Evolutionary conservation across 92 coral and sea anemone genomes (phyloP), one percentile per base, ranked within the genome.

Genomic region (Palythoa caribaeorum): DNA sequence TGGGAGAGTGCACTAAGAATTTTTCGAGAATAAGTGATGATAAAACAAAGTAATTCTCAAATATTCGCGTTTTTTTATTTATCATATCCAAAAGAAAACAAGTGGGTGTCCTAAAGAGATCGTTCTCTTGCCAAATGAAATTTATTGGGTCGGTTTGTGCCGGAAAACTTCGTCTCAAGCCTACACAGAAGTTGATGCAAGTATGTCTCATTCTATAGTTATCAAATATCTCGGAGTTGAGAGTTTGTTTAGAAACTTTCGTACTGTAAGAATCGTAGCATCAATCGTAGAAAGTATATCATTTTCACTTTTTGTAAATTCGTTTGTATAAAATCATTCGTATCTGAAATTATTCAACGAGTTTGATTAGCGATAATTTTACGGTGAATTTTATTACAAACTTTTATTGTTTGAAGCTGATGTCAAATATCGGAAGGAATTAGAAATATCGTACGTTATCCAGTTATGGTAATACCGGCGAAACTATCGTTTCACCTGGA

Each of bases 381-480:
- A 81, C 59, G 76, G 86, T 81, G 39, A 81, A 66, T 35, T 81
- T 47, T 10, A 40, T 44, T 65, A 44, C 16, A 66, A 81, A 38
- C 37, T 15, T 37, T 44, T 14, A 65, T 81, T 48, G 73, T 66
- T 68, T 28, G 86, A 51, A 51, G 19, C 48, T 68, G 57, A 81
- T 80, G 73, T 68, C 63, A 81, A 81, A 35, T 14, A 50, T 40
- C 55, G 50, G 50, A 47, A 76, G 52, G 55, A 73, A 16, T 40
- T n/a, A 40, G 53, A n/a, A 14, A 59, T 12, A 59, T 54, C 63
- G 28, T 28, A 28, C 28, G 83, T 37, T 77, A 54, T 76, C 86
- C 86, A 65, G 86, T 81, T 81, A 81, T 81, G 86, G 86, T 81
- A 36, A 81, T 40, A 81, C 86, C 76, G 86, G 75, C 52, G 35